A percentile compares a stretch with the other conserved stretches of the same genome.
phyloP scores from a whole-genome alignment of 1,140 invertebrate species.

The Chymomyza costata region DNA sequence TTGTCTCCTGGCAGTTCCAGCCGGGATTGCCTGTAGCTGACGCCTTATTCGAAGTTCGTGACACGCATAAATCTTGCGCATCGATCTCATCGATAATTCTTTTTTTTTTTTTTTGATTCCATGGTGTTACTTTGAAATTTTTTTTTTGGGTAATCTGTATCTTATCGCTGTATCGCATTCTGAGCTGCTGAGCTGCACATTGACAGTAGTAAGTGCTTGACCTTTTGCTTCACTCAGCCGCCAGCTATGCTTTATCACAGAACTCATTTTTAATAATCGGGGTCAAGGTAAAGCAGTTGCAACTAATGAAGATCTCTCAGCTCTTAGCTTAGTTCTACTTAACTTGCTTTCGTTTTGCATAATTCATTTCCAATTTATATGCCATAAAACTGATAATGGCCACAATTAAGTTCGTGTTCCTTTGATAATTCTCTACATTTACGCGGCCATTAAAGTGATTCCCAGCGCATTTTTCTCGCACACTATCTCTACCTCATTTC shows the following conservation, averaged over 20 bases:
- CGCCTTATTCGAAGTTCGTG: constrained; percentile 7
- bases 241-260: no score
- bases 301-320: constrained; percentile 49
- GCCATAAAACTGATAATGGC: constrained; percentile 66
- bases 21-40: no score
- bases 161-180: constrained; percentile 10
- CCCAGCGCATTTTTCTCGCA: constrained; percentile 57
- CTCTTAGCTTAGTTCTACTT: not conserved
- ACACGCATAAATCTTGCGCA: constrained; percentile 30
- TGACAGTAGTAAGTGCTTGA: no score
- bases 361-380: constrained; percentile 71
- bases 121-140: no score
- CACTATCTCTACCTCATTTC: constrained; percentile 53
- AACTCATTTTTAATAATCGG: no score
- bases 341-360: constrained; percentile 63
- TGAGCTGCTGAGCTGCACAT: no score
- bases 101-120: no score
- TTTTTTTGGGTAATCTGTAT: constrained; percentile 2
- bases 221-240: constrained; percentile 39
- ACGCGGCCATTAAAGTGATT: constrained; percentile 69
- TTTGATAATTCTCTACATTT: constrained; percentile 72
- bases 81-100: no score
- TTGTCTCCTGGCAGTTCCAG: no score
- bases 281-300: not conserved
- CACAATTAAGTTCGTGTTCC: constrained; percentile 71